Base-by-base conservation (phyloP, 1,140 invertebrate species). In the Apis florea region DNA sequence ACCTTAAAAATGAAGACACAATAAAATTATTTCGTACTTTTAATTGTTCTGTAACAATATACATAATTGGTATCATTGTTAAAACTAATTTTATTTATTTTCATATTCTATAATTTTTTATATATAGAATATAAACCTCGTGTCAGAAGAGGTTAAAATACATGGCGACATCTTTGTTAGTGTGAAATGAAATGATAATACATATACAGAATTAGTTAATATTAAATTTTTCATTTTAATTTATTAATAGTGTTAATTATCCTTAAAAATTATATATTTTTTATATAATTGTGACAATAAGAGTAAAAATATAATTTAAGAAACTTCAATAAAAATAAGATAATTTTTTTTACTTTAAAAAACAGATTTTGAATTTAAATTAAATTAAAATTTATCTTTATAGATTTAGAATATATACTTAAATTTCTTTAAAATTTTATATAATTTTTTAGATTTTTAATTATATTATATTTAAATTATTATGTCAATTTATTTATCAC, bases 21-120 rank as follows among this genome's bases (percentile, higher is more conserved):
- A 76, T 31, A 31, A 82, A 56, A 24, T 51, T 63, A 51, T 31
- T 53, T 54, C 79, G 81, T 19, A 47, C 68, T 24, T 85, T 85
- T 5, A 84, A 49, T 13, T 87, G 85, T n/a, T 81, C 71, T 21
- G 51, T 72, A 13, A 79, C 47, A 19, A 51, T 2, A 54, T 40
- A 13, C 11, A 66, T 87, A 13, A 73, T 19, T 19, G 78, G 21
- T 58, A 87, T 67, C 85, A 87, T 88, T 13, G 53, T 82, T 40
- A 5, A 64, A 26, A 53, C 5, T 13, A 51, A 59, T 59, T 68
- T 17, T 68, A 53, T 53, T 58, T 67, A 24, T 11, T 81, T 81
- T 81, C 79, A 81, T 81, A 67, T 81, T 81, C 54, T 68, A 59
- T 3, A 24, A 19, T 68, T 75, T 68, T 1, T 40, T 9, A 24